Evolutionary conservation across 2,888 invertebrate species (phyloP).

Genomic region (Helobdella robusta): DNA sequence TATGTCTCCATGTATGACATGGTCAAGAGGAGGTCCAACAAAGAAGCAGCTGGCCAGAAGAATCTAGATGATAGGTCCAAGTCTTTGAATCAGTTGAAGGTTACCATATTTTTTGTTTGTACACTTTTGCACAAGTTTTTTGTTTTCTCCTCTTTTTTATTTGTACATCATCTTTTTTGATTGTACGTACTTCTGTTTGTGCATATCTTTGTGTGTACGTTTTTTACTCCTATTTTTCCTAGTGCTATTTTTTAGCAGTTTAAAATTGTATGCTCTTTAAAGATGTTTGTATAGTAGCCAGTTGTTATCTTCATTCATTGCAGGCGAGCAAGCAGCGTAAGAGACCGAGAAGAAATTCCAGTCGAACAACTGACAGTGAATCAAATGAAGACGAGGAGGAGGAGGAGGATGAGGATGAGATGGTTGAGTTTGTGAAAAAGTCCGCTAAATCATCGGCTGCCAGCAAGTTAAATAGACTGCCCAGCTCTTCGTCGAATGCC

Average conservation of each 20-base stretch:
- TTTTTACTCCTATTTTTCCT: too few relatives aligned
- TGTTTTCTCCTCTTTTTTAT: too few relatives aligned
- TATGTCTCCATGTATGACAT: slow-evolving; percentile 97
- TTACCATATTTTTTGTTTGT: not conserved
- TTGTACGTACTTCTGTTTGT: too few relatives aligned
- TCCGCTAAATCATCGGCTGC: not conserved
- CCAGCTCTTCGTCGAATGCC: slow-evolving; percentile 24
- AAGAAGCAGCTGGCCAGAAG: slow-evolving; percentile 17
- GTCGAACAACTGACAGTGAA: slow-evolving; percentile 15
- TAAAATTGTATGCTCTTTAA: too few relatives aligned
- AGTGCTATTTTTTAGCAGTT: too few relatives aligned
- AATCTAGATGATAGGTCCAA: slow-evolving; percentile 14
- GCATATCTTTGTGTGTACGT: too few relatives aligned
- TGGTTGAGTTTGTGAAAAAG: too few relatives aligned
- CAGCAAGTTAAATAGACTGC: not conserved
- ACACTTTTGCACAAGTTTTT: too few relatives aligned
- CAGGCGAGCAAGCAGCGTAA: slow-evolving; percentile 9
- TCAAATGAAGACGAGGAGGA: slow-evolving; percentile 15
- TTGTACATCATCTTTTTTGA: too few relatives aligned
- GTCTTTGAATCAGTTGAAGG: slow-evolving; percentile 18
- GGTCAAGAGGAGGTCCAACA: slow-evolving; percentile 43
- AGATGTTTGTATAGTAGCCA: not conserved
- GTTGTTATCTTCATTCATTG: not conserved
- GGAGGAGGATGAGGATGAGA: too few relatives aligned
- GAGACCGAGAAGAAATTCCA: not conserved